Conservation (phyloP, 2,888 invertebrate genomes). For the Andrena minutula region DNA sequence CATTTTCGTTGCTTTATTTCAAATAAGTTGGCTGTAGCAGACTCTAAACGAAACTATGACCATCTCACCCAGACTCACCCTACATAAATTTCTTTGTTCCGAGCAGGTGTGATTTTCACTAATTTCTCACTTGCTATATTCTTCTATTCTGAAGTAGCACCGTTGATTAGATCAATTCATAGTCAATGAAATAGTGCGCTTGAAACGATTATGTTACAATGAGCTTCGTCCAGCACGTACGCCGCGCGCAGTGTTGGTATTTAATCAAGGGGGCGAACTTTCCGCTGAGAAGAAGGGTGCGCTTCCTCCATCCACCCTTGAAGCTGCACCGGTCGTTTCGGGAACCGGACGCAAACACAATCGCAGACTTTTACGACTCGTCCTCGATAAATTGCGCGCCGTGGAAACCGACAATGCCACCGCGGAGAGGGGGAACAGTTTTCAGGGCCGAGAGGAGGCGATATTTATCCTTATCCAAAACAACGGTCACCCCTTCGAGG, state of each 20-base stretch:
- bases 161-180: background rate
- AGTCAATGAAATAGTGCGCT: background rate
- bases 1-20: too few species aligned
- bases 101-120: too few species aligned
- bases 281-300: slow-evolving; percentile 29
- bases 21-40: too few species aligned
- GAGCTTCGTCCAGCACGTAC: background rate
- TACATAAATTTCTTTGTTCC: too few species aligned
- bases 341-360: slow-evolving; percentile 70
- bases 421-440: slow-evolving; percentile 45
- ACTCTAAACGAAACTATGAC: too few species aligned
- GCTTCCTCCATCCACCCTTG: slow-evolving; percentile 42
- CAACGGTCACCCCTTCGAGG: slow-evolving; percentile 75
- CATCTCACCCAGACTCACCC: too few species aligned
- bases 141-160: too few species aligned
- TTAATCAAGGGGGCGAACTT: slow-evolving; percentile 22
- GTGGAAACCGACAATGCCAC: slow-evolving; percentile 66
- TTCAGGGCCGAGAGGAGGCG: slow-evolving; percentile 63
- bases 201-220: background rate
- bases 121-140: too few species aligned
- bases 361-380: slow-evolving; percentile 59
- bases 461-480: slow-evolving; percentile 74
- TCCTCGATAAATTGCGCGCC: slow-evolving; percentile 74
- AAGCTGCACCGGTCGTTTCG: slow-evolving; percentile 62
- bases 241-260: background rate